Percentiles rank a stretch among this genome's conserved stretches.
Evolutionary conservation across 1,140 invertebrate species (phyloP).

Genomic region (Heterodera carotae): DNA sequence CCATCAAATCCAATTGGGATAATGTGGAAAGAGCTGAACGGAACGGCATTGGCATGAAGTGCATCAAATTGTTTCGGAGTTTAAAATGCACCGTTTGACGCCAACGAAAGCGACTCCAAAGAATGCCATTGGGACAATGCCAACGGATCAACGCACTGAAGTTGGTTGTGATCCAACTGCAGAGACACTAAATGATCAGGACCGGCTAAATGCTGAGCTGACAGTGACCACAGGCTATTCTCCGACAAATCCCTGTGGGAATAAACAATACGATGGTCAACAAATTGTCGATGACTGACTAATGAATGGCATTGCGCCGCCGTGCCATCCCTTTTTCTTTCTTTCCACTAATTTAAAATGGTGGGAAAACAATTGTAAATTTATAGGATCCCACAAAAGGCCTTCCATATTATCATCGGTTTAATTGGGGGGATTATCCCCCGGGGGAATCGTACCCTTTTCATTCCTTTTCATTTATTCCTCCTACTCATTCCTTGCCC

Average conservation of each 20-base stretch:
- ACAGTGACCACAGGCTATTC: constrained; percentile 83
- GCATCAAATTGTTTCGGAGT: neutral
- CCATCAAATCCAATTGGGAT: constrained; percentile 72
- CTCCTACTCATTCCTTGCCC: neutral
- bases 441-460: neutral
- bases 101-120: constrained; percentile 21
- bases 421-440: constrained; percentile 2
- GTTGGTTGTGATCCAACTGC: constrained; percentile 87
- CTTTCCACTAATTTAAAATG: neutral
- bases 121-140: constrained; percentile 34
- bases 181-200: constrained; percentile 77
- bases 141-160: constrained; percentile 80
- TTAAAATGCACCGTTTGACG: constrained; percentile 25
- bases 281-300: too few relatives aligned
- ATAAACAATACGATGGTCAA: neutral
- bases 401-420: neutral
- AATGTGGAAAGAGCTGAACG: constrained; percentile 26
- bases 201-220: constrained; percentile 82
- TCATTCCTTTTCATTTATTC: neutral
- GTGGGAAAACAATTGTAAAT: constrained; percentile 3
- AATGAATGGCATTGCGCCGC: too few relatives aligned
- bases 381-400: neutral
- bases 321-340: too few relatives aligned
- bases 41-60: constrained; percentile 22
- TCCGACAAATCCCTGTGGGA: constrained; percentile 85